These are phyloP conservation scores for Rhyzopertha dominica DNA, from an alignment of 1,140 invertebrate species.

Conservation along the genomic window DNA sequence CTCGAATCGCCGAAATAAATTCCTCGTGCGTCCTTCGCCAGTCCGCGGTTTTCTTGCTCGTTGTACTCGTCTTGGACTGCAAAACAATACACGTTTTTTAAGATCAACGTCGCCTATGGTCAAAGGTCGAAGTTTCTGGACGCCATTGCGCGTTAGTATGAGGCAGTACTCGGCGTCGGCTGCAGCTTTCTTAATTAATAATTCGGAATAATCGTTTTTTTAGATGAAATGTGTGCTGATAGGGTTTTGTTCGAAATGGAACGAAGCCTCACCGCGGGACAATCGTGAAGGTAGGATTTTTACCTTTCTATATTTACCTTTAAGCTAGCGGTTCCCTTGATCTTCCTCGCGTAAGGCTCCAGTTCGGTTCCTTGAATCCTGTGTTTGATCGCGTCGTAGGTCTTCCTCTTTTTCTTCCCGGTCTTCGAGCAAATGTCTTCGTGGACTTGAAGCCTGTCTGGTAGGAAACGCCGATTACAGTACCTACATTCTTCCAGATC, in stretches of 20 bases:
- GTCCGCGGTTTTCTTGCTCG: constrained; percentile 44
- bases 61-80: constrained; percentile 8
- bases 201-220: no score
- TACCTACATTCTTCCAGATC: constrained; percentile 54
- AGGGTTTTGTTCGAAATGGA: no score
- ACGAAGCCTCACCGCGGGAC: no score
- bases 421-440: constrained; percentile 75
- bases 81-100: no score
- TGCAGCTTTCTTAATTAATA: no score
- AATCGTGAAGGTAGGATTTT: no score
- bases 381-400: constrained; percentile 81
- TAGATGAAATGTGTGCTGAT: no score
- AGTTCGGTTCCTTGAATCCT: constrained; percentile 82
- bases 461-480: constrained; percentile 69
- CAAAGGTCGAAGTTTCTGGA: no score
- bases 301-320: constrained; percentile 34
- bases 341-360: constrained; percentile 58
- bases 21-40: constrained; percentile 92
- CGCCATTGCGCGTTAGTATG: no score
- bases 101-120: no score
- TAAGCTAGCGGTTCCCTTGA: constrained; percentile 16
- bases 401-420: constrained; percentile 72
- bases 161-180: no score
- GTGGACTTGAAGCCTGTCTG: constrained; percentile 75
- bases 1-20: constrained; percentile 83